Percentiles rank a stretch among this genome's conserved stretches.
phyloP scores from a whole-genome alignment of 2,113 vertebrate species.

The Tautogolabrus adspersus region DNA sequence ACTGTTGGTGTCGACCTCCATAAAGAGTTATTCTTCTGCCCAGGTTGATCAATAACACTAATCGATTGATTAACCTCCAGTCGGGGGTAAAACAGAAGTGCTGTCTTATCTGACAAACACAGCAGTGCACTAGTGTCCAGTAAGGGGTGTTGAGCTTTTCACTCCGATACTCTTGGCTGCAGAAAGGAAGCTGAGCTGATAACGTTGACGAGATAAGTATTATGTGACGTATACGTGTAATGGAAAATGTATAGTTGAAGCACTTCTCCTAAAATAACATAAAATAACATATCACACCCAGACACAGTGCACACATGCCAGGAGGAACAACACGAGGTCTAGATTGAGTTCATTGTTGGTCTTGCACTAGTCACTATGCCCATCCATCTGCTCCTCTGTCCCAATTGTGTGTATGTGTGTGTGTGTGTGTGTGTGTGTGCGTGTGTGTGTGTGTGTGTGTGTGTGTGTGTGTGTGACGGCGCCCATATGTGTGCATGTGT shows the following conservation, averaged over 20 bases:
- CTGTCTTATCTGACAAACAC: background rate
- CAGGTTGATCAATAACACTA: conserved; percentile 43
- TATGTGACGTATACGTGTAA: background rate
- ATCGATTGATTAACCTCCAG: conserved; percentile 39
- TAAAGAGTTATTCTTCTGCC: conserved; percentile 1
- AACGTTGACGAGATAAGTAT: background rate
- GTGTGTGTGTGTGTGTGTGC: conserved; percentile 23
- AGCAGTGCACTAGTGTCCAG: background rate
- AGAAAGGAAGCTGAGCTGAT: conserved; percentile 6
- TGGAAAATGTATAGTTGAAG: conserved; percentile 19
- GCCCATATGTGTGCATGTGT: conserved; percentile 30
- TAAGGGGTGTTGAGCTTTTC: background rate
- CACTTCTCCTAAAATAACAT: background rate
- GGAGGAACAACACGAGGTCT: conserved; percentile 51
- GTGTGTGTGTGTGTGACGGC: background rate
- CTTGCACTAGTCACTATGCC: conserved; percentile 58
- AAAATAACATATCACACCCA: conserved; percentile 11
- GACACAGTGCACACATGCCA: conserved; percentile 36
- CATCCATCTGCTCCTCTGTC: conserved; percentile 67
- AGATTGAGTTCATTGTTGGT: conserved; percentile 57
- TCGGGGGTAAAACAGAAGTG: background rate
- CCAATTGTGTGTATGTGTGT: conserved; percentile 34
- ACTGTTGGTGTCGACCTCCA: background rate
- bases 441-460: conserved; percentile 39
- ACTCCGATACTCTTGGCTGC: background rate